Conservation (phyloP, 2,113 vertebrate genomes). For the Pagrus major region DNA sequence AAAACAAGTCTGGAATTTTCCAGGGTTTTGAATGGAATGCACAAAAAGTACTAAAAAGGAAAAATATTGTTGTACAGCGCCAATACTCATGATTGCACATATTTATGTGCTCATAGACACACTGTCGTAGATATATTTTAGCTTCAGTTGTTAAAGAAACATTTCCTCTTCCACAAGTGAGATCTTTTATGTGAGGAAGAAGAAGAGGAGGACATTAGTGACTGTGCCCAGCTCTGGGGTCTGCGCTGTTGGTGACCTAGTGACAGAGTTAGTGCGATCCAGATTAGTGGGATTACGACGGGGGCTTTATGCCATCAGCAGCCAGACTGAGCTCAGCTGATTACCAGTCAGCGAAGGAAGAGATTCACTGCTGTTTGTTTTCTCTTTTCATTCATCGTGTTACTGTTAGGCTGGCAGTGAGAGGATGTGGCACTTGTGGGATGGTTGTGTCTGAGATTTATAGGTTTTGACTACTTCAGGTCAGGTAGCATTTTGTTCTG, state of each 20-base stretch:
- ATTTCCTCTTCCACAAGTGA: not conserved
- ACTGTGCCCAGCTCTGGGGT: constrained; percentile 1
- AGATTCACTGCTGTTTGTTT: constrained; percentile 51
- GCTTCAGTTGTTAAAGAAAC: not conserved
- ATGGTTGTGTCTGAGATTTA: not conserved
- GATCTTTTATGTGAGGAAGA: not conserved
- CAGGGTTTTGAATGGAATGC: constrained; percentile 16
- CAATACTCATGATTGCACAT: not conserved
- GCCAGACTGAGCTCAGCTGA: constrained; percentile 63
- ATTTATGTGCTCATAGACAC: not conserved
- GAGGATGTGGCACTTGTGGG: not conserved
- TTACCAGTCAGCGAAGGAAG: constrained; percentile 42
- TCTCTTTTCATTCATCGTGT: constrained; percentile 49
- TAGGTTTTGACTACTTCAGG: not conserved
- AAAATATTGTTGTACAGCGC: constrained; percentile 1
- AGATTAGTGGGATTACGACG: constrained; percentile 78
- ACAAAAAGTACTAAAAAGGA: constrained; percentile 2
- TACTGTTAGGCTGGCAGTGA: not conserved
- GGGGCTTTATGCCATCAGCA: constrained; percentile 41
- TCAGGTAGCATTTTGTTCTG: not conserved
- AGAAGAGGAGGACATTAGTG: not conserved
- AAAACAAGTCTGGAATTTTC: constrained; percentile 18
- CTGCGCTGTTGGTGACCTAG: constrained; percentile 60
- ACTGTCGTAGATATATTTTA: no score
- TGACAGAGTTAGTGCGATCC: constrained; percentile 65